Base-by-base conservation (phyloP, 2,888 invertebrate species). In the Chrysolina americana region DNA sequence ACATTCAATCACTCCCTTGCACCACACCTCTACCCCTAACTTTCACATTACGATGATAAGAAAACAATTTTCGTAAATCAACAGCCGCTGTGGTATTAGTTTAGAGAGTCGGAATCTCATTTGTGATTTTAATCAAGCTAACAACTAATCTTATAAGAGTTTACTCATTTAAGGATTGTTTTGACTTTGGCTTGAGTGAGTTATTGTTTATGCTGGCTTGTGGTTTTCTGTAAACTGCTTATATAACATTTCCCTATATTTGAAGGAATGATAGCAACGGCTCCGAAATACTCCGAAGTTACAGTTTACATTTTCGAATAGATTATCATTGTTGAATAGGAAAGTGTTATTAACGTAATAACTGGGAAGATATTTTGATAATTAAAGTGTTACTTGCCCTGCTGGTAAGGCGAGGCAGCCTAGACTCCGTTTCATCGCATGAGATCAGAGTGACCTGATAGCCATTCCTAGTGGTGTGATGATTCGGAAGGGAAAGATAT, bases 81-180 rank as follows among this genome's bases (percentile, higher is more conserved):
- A 21, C 28, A 47, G 15, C 15, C 41, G 47, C 44, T 28, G 19
- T 15, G 17, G 63, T 59, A 62, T 62, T 44, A 59, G 47, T 41
- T 44, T 28, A 48, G 41, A 62, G 59, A 63, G 19, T 70, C 28
- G 41, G 15, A 28, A 15, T 47, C 44, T 63, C 69, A 41, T 50
- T 70, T 76, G 76, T 74, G 73, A 81, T 77, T 81, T 80, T 78
- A 78, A 79, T 76, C 79, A 79, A 72, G 71, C 73, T 73, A 72
- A 77, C 76, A 78, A 76, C 76, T 79, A 79, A 81, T 81, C 79
- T 79, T 74, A 75, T 80, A 79, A 79, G 75, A 80, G 76, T 76
- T 76, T 80, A 79, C 76, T 81, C 76, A 76, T 80, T 79, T 76
- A 74, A 68, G 79, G 74, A 79, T 80, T 77, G 78, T 81, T 79